Evolutionary conservation across 2,888 invertebrate genomes (phyloP).

Genomic region (Zelleria hepariella): DNA sequence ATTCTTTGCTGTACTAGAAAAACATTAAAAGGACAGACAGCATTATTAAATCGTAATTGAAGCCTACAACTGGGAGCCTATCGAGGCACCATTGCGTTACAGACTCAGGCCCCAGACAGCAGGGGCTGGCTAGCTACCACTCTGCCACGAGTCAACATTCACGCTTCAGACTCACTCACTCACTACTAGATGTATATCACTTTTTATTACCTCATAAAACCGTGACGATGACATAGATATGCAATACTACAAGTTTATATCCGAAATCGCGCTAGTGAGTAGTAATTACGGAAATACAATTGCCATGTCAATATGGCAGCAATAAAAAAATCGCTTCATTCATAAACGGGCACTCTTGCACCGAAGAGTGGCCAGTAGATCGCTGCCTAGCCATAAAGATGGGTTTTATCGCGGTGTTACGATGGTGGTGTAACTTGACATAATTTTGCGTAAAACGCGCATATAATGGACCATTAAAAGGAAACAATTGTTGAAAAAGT

Average conservation of each 20-base stretch:
- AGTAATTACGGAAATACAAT: constrained; percentile 61
- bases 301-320: constrained; percentile 61
- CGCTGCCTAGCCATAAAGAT: constrained; percentile 64
- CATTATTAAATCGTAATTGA: no score
- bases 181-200: constrained; percentile 53
- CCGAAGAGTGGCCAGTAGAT: constrained; percentile 42
- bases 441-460: constrained; percentile 70
- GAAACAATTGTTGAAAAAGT: constrained; percentile 73
- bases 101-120: no score
- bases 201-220: constrained; percentile 67
- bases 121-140: not conserved
- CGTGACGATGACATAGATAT: constrained; percentile 48
- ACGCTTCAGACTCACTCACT: constrained; percentile 22
- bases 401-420: constrained; percentile 65
- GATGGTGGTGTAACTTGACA: constrained; percentile 68
- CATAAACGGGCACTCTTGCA: constrained; percentile 43
- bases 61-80: no score
- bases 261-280: constrained; percentile 57
- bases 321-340: constrained; percentile 64
- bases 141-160: not conserved
- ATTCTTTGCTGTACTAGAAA: no score
- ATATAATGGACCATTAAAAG: constrained; percentile 71
- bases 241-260: constrained; percentile 59
- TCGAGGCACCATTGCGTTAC: no score
- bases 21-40: no score